phyloP scores from a whole-genome alignment of 2,888 invertebrate genomes.

The Celastrina argiolus region DNA sequence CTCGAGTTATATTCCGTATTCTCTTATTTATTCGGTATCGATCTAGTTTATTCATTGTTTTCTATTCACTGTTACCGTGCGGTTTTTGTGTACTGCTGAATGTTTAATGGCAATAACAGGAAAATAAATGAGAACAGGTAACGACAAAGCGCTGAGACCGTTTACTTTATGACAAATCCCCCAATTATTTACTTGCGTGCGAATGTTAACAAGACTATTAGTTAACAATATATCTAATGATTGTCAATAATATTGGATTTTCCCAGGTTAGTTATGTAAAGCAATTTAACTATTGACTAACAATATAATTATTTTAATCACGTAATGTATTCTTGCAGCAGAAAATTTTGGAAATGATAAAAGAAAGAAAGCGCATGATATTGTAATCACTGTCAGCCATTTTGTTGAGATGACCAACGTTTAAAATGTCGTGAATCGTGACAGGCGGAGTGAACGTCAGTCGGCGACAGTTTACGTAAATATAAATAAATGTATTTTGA shows the following conservation, averaged over 20 bases:
- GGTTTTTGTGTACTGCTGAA: too few relatives aligned
- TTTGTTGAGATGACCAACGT: not conserved
- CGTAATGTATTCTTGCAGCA: too few relatives aligned
- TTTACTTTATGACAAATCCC: not conserved
- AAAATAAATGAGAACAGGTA: not conserved
- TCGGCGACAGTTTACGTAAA: constrained; percentile 7
- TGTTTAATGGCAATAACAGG: too few relatives aligned
- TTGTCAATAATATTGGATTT: not conserved
- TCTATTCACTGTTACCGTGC: not conserved
- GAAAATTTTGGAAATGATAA: not conserved
- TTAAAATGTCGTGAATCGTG: not conserved
- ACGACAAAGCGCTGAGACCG: not conserved
- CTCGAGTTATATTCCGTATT: not conserved
- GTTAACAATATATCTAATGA: not conserved
- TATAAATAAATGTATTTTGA: not conserved
- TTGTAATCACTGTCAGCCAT: not conserved
- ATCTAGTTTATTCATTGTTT: not conserved
- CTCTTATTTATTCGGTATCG: not conserved
- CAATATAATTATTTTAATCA: too few relatives aligned
- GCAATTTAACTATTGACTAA: too few relatives aligned
- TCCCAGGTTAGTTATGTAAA: not conserved
- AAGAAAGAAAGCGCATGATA: not conserved
- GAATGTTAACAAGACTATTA: not conserved
- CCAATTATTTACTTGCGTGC: not conserved
- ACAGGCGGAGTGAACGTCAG: not conserved